These are phyloP conservation scores for Dendrolimus kikuchii DNA, from an alignment of 1,140 invertebrate species.

Conservation along the genomic window DNA sequence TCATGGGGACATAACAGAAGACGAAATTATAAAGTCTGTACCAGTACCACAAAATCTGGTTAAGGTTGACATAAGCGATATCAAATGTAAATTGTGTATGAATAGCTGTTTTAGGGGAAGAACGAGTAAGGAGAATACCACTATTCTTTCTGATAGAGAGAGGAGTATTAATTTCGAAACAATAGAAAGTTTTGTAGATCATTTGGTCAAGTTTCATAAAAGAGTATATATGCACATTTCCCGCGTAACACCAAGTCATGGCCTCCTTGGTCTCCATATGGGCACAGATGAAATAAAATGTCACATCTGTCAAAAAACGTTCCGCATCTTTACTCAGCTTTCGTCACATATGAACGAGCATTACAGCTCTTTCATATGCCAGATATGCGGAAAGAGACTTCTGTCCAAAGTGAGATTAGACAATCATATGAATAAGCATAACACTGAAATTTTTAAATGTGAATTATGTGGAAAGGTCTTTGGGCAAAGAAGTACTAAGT, in stretches of 20 bases:
- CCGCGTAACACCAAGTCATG: slow-evolving; percentile 6
- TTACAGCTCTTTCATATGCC: slow-evolving; percentile 9
- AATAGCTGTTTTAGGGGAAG: no score
- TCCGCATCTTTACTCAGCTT: slow-evolving; percentile 15
- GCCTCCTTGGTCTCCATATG: slow-evolving; percentile 12
- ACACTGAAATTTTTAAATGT: slow-evolving; percentile 4
- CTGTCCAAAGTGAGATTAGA: slow-evolving; percentile 9
- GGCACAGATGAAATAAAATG: slow-evolving; percentile 11
- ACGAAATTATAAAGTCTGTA: slow-evolving; percentile 1
- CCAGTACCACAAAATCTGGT: slow-evolving; percentile 10
- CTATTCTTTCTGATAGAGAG: no score
- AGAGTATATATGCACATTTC: slow-evolving; percentile 3
- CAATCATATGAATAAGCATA: slow-evolving; percentile 11
- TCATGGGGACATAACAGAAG: slow-evolving; percentile 8
- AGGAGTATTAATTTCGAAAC: background rate
- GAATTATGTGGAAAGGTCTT: slow-evolving; percentile 12
- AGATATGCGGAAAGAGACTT: slow-evolving; percentile 15
- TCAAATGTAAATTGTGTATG: slow-evolving; percentile 7
- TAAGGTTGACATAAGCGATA: slow-evolving; percentile 11
- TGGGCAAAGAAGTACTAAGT: slow-evolving; percentile 1
- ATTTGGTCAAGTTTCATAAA: background rate
- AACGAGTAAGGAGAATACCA: no score
- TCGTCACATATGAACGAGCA: slow-evolving; percentile 18
- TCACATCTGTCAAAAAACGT: slow-evolving; percentile 10
- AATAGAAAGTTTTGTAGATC: slow-evolving; percentile 8